phyloP scores from a whole-genome alignment of 2,113 vertebrate species.

The Peucedramus taeniatus region DNA sequence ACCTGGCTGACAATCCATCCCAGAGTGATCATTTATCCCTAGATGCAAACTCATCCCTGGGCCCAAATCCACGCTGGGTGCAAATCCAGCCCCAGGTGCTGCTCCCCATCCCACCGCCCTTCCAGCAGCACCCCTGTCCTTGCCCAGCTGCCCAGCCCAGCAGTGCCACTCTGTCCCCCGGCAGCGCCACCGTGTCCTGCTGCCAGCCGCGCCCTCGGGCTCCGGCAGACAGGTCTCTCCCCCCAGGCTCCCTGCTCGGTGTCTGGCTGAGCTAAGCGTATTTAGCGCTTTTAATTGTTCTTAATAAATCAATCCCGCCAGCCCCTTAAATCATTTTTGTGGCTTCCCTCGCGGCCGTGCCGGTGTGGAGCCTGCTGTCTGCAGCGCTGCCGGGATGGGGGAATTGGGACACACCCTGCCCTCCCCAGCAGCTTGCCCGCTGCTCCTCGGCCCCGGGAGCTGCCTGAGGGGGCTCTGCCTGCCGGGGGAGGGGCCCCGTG shows the following conservation, averaged over 20 bases:
- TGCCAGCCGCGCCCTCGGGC: neutral
- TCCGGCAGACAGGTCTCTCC: conserved; percentile 41
- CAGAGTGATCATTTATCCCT: neutral
- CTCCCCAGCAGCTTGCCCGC: neutral
- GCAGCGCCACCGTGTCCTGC: neutral
- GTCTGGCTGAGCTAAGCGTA: conserved; percentile 68
- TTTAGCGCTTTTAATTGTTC: conserved; percentile 67
- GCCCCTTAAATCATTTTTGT: conserved; percentile 67
- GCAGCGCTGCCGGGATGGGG: neutral
- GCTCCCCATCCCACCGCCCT: neutral
- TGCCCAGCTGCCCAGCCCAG: neutral
- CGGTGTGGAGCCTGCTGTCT: conserved; percentile 31
- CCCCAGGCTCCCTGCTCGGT: neutral
- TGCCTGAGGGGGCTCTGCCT: neutral
- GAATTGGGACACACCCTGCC: fast-evolving
- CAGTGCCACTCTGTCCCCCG: neutral
- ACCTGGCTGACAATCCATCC: neutral
- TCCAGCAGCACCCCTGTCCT: neutral
- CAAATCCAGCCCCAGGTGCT: neutral
- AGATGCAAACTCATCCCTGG: neutral
- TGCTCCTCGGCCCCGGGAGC: neutral
- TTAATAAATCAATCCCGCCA: conserved; percentile 69
- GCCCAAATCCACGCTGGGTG: neutral
- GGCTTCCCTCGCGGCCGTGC: conserved; percentile 32
- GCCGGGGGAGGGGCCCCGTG: fast-evolving